Percentiles rank a stretch among this genome's conserved stretches.
These are phyloP conservation scores for Stenolophus ochropezus DNA, from an alignment of 2,888 invertebrate genomes.

Conservation along the genomic window DNA sequence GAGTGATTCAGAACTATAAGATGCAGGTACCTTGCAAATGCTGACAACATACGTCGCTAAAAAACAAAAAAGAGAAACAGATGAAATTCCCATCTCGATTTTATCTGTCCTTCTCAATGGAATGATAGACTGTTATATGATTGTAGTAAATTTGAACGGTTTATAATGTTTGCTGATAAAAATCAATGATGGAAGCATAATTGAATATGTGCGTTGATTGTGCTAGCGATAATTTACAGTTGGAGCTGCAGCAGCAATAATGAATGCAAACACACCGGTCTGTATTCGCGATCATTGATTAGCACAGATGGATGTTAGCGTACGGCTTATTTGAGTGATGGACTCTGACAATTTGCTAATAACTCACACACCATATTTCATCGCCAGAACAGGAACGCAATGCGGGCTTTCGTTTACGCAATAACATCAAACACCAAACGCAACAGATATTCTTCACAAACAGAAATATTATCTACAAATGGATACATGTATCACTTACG, in stretches of 20 bases:
- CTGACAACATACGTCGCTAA: too few species aligned
- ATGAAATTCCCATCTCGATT: too few species aligned
- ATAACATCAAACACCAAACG: neutral
- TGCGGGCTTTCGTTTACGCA: neutral
- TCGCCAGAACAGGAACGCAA: neutral
- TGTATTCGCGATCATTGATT: constrained; percentile 13
- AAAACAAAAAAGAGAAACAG: too few species aligned
- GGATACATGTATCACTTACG: too few species aligned
- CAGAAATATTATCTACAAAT: neutral
- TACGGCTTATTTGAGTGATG: constrained; percentile 18
- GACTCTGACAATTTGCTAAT: constrained; percentile 16
- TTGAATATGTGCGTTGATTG: neutral
- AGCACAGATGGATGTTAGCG: constrained; percentile 14
- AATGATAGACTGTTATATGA: too few species aligned
- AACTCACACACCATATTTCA: constrained; percentile 6
- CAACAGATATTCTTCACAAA: neutral
- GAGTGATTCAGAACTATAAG: too few species aligned
- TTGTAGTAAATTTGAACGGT: too few species aligned
- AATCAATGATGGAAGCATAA: neutral
- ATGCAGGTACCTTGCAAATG: too few species aligned
- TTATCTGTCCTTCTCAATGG: too few species aligned
- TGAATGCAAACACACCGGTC: neutral
- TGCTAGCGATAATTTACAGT: neutral
- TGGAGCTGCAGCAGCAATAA: neutral
- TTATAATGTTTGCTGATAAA: neutral